Percentiles rank a stretch among this genome's conserved stretches.
These are phyloP conservation scores for Baronia brevicornis DNA, from an alignment of 2,888 invertebrate species.

Conservation along the genomic window DNA sequence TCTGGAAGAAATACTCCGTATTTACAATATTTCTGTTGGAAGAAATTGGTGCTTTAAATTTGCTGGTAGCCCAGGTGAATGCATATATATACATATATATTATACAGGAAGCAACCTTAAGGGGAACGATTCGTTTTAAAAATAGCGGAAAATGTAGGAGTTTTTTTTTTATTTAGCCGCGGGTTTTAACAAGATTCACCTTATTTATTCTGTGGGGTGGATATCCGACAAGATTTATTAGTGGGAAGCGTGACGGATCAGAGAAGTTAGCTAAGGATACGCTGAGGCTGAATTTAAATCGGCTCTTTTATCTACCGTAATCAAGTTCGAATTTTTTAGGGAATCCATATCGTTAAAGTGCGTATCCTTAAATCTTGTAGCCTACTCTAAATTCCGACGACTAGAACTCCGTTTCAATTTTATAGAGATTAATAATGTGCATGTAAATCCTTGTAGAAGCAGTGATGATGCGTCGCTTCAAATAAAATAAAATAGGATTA, in stretches of 20 bases:
- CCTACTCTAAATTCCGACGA: too few species aligned
- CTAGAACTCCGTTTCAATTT: too few species aligned
- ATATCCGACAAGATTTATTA: slow-evolving; percentile 57
- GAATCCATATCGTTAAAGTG: slow-evolving; percentile 1
- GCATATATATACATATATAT: slow-evolving; percentile 74
- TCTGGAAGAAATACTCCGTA: slow-evolving; percentile 52
- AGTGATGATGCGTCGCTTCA: too few species aligned
- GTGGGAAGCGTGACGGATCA: slow-evolving; percentile 66
- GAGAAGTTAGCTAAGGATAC: slow-evolving; percentile 47
- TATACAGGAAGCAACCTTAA: slow-evolving; percentile 60
- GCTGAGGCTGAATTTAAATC: slow-evolving; percentile 54
- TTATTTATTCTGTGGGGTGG: slow-evolving; percentile 69
- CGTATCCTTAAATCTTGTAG: slow-evolving; percentile 3
- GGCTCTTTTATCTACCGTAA: slow-evolving; percentile 33
- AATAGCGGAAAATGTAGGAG: slow-evolving; percentile 61
- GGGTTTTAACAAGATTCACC: slow-evolving; percentile 72
- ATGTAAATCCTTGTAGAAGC: too few species aligned
- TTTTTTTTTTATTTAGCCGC: slow-evolving; percentile 52
- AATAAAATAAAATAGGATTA: too few species aligned
- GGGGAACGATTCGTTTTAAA: slow-evolving; percentile 63
- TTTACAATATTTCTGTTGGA: slow-evolving; percentile 71
- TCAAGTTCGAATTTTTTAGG: slow-evolving; percentile 13
- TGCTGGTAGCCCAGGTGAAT: slow-evolving; percentile 68
- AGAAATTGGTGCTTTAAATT: slow-evolving; percentile 71
- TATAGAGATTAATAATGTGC: too few species aligned